Percentiles rank a stretch among this genome's conserved stretches.
phyloP scores from a whole-genome alignment of 2,888 invertebrate species.

The Metalampra italica region DNA sequence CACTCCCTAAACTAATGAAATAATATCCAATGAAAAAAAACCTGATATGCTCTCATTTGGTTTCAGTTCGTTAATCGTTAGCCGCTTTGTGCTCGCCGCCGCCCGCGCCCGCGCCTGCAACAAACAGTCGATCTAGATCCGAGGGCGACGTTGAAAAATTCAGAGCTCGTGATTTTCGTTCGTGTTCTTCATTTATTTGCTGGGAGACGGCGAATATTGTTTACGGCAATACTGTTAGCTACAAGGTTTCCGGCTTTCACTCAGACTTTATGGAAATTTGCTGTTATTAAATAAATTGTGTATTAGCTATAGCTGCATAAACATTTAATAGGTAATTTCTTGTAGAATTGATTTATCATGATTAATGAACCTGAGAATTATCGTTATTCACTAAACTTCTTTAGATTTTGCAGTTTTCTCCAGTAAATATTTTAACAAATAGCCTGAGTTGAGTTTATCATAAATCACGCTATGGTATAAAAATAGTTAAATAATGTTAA shows the following conservation, averaged over 20 bases:
- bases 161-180: conserved; percentile 70
- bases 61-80: conserved; percentile 63
- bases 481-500: no score
- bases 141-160: conserved; percentile 70
- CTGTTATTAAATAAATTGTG: conserved; percentile 7
- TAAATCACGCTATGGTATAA: no score
- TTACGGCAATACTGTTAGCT: conserved; percentile 42
- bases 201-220: conserved; percentile 57
- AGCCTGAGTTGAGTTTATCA: no score
- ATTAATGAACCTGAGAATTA: no score
- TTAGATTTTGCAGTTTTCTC: no score
- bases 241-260: conserved; percentile 43
- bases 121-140: conserved; percentile 49
- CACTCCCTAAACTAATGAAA: conserved; percentile 20
- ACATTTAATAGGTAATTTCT: background rate
- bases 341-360: no score
- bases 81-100: conserved; percentile 62
- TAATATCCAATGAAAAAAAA: conserved; percentile 46
- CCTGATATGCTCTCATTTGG: conserved; percentile 60
- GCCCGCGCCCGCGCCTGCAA: no score
- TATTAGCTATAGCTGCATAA: background rate
- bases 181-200: conserved; percentile 70
- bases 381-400: no score
- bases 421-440: no score
- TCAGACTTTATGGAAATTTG: conserved; percentile 34